Base-by-base conservation (phyloP, 2,888 invertebrate species). In the Villa cingulata region DNA sequence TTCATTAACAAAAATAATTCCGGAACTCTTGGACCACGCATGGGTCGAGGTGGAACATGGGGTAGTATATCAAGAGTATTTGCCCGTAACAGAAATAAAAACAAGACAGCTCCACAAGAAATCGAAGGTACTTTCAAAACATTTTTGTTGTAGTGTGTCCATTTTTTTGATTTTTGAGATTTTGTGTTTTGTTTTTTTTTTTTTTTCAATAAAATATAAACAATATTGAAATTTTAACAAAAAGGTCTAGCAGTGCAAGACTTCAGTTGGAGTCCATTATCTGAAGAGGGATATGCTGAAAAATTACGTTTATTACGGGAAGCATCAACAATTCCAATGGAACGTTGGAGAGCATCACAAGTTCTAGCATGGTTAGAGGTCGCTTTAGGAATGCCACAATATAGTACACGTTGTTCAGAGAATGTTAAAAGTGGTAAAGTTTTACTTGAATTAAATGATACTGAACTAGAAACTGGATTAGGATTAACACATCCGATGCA, bases 371-470 rank as follows among this genome's bases (percentile, higher is more conserved):
- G 94, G 94, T 72, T 95, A 44, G 94, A 94, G 68, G 82, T 94
- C 29, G 88, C 90, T 0, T 76, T 95, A 7, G 91, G 90, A 45
- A 92, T 95, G 92, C 89, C 91, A 0, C 90, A 90, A 61, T 92
- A 92, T 59, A 90, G 90, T 3, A 79, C 84, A 19, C 76, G 86
- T 41, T 90, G 92, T 60, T 87, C 89, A 18, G 90, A 92, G 63
- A 94, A 94, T 66, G 86, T 95, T 53, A 92, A 94, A 68, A 92
- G 91, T 64, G 94, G 94, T 58, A 92, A 91, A 80, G 92, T 94
- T 59, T 76, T 95, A 62, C 77, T 94, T 58, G 92, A 91, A 72
- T 73, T 95, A 61, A 87, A 85, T 63, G 94, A 95, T 65, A 78
- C 84, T 45, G 95, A 95, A 65, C 70, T 95, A 64, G 91, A 91